phyloP scores from a whole-genome alignment of 2,797 vertebrate genomes.

The Lepidocolaptes lacrymiger region DNA sequence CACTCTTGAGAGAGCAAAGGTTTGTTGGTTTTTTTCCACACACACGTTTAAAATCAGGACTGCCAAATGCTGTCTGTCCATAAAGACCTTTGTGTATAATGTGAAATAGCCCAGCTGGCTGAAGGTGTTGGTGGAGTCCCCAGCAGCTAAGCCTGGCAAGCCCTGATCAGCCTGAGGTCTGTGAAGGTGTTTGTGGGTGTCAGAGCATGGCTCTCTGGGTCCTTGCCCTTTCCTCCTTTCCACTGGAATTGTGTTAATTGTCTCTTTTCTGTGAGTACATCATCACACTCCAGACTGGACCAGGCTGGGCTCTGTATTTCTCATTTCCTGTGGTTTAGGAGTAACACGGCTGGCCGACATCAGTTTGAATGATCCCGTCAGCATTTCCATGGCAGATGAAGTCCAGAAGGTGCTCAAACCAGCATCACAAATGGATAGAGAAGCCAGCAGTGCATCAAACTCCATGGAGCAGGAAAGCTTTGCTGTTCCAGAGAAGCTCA shows the following conservation, averaged over 20 bases:
- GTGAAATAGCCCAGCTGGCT: not conserved
- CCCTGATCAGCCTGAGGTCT: not conserved
- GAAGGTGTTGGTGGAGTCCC: not conserved
- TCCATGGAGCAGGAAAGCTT: slow-evolving; percentile 76
- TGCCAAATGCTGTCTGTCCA: not conserved
- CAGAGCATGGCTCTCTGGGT: not conserved
- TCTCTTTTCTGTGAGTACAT: not conserved
- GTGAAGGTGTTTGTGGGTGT: not conserved
- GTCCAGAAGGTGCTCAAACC: not conserved
- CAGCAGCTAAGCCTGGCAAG: not conserved
- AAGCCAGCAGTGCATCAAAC: not conserved
- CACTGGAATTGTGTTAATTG: not conserved
- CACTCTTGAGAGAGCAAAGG: not conserved
- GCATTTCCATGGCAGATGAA: slow-evolving; percentile 81
- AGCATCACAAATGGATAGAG: not conserved
- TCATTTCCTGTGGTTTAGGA: slow-evolving; percentile 66
- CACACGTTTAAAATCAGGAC: not conserved
- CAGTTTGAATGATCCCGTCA: slow-evolving; percentile 86
- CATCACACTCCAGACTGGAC: not conserved
- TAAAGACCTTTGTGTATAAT: not conserved
- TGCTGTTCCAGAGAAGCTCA: slow-evolving; percentile 84
- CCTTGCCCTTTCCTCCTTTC: not conserved
- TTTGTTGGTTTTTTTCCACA: not conserved
- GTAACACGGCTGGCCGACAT: slow-evolving; percentile 85
- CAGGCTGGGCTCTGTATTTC: not conserved